Evolutionary conservation across 2,113 vertebrate genomes (phyloP).

Genomic region (Rhinopomastus cyanomelas): DNA sequence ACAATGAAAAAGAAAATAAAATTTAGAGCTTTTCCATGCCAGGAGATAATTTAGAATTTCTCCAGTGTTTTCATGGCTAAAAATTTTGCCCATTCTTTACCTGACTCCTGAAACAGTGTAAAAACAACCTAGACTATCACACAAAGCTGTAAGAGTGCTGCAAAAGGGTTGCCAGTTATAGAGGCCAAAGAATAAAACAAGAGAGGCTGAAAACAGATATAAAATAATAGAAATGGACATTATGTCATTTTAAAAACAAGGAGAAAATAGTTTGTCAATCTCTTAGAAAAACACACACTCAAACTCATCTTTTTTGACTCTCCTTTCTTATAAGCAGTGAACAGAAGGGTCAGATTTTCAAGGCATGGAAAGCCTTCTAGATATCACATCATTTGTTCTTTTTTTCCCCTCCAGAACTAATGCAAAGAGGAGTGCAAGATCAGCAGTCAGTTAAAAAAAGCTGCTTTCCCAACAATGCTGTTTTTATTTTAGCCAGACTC

Average conservation of each 20-base stretch:
- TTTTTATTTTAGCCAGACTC: not conserved
- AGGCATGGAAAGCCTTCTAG: not conserved
- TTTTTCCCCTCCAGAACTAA: not conserved
- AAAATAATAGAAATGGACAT: not conserved
- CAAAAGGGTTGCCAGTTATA: accelerated
- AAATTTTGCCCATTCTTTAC: not conserved
- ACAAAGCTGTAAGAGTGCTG: not conserved
- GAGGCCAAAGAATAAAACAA: not conserved
- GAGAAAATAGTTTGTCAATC: not conserved
- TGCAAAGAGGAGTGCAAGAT: not conserved
- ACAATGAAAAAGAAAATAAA: not conserved
- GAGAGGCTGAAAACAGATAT: not conserved
- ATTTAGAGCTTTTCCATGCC: not conserved
- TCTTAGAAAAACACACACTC: not conserved
- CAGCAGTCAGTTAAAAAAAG: not conserved
- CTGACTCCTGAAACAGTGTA: not conserved
- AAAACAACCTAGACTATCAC: not conserved
- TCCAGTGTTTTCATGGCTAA: not conserved
- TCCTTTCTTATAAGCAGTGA: not conserved
- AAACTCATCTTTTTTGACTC: not conserved
- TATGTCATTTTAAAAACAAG: not conserved
- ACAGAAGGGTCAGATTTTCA: not conserved
- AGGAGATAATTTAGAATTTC: not conserved
- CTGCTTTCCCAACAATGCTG: not conserved
- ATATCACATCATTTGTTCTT: not conserved